Evolutionary conservation across 2,888 invertebrate genomes (phyloP).

Genomic region (Netelia virgata): DNA sequence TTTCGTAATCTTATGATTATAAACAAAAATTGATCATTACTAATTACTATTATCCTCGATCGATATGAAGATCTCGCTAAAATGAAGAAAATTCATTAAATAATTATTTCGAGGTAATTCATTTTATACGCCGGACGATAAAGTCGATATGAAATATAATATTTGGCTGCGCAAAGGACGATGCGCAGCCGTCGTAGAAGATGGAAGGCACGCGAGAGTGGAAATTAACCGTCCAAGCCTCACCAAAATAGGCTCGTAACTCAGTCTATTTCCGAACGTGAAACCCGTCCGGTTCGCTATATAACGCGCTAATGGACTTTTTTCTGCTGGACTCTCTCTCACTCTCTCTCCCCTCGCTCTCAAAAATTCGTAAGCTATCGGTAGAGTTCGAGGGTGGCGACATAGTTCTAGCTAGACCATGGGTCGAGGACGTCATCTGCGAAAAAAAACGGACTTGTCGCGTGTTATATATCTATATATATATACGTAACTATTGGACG

Average conservation of each 20-base stretch:
- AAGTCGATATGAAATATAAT: too few species aligned
- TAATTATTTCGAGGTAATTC: too few species aligned
- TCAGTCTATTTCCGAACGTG: constrained; percentile 69
- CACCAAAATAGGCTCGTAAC: constrained; percentile 69
- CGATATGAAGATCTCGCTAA: too few species aligned
- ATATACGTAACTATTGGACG: not conserved
- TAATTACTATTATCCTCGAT: too few species aligned
- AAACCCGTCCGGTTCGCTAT: constrained; percentile 66
- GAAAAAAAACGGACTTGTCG: constrained; percentile 51
- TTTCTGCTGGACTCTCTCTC: constrained; percentile 59
- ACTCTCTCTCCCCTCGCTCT: not conserved
- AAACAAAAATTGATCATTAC: too few species aligned
- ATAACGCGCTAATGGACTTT: constrained; percentile 68
- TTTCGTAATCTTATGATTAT: too few species aligned
- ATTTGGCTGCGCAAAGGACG: not conserved
- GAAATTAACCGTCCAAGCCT: constrained; percentile 64
- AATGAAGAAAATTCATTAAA: too few species aligned
- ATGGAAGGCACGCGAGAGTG: constrained; percentile 57
- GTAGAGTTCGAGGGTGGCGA: constrained; percentile 48
- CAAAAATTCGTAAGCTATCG: constrained; percentile 27
- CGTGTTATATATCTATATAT: constrained; percentile 45
- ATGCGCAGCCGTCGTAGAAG: not conserved
- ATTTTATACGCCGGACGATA: too few species aligned
- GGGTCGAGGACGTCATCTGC: constrained; percentile 64
- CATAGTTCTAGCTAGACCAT: constrained; percentile 34